Conservation (phyloP, 1,140 invertebrate genomes). For the Drosophila simulans region DNA sequence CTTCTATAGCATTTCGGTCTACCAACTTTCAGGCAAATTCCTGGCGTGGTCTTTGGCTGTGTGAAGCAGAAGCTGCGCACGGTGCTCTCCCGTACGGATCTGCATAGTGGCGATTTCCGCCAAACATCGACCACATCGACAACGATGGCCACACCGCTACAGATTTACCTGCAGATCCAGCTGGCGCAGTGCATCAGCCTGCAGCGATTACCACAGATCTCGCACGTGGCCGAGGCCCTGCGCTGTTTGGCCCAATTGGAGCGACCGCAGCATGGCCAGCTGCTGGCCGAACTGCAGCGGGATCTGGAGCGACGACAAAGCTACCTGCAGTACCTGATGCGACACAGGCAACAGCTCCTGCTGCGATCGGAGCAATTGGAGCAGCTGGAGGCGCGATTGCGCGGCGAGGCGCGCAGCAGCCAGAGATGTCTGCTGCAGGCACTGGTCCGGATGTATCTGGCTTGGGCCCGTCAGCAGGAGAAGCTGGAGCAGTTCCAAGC, state of each 20-base stretch:
- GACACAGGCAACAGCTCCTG: slow-evolving; percentile 92
- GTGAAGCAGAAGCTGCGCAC: slow-evolving; percentile 96
- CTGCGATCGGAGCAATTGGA: slow-evolving; percentile 92
- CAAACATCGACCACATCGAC: slow-evolving; percentile 64
- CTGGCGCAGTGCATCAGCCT: slow-evolving; percentile 95
- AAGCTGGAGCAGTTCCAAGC: slow-evolving; percentile 89
- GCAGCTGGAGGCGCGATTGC: slow-evolving; percentile 88
- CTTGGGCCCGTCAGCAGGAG: slow-evolving; percentile 88
- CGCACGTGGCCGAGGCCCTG: slow-evolving; percentile 92
- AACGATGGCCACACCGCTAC: slow-evolving; percentile 70
- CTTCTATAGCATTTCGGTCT: background rate
- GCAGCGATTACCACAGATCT: slow-evolving; percentile 91
- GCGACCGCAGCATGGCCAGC: slow-evolving; percentile 89
- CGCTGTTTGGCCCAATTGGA: slow-evolving; percentile 92
- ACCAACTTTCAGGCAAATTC: slow-evolving; percentile 21
- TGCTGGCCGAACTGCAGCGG: slow-evolving; percentile 91
- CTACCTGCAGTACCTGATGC: slow-evolving; percentile 94
- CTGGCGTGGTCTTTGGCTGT: slow-evolving; percentile 88
- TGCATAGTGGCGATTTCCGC: slow-evolving; percentile 85
- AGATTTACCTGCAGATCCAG: slow-evolving; percentile 90
- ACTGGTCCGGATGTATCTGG: slow-evolving; percentile 92
- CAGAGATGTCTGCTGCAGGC: slow-evolving; percentile 92
- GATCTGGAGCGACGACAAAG: slow-evolving; percentile 92
- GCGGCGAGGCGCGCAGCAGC: slow-evolving; percentile 90
- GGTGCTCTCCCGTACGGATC: slow-evolving; percentile 94